phyloP scores from a whole-genome alignment of 2,797 vertebrate genomes.

The Thunnus albacares region DNA sequence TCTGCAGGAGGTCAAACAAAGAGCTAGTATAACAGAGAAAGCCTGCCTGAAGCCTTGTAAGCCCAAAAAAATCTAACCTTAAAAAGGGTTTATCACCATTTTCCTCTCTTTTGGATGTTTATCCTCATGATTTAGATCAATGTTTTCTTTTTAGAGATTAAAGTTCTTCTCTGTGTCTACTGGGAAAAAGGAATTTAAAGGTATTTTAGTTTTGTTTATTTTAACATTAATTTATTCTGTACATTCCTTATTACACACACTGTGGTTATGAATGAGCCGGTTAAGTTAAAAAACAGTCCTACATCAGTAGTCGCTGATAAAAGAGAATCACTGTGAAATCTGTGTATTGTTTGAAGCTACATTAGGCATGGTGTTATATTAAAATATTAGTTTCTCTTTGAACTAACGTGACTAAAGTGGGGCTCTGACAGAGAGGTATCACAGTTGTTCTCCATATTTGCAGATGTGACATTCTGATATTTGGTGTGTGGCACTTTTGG shows the following conservation, averaged over 20 bases:
- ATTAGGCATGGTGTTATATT: constrained; percentile 20
- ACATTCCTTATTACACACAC: constrained; percentile 5
- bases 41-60: constrained; percentile 33
- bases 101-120: constrained; percentile 37
- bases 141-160: constrained; percentile 12
- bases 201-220: constrained; percentile 6
- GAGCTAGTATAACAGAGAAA: constrained; percentile 21
- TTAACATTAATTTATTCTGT: constrained; percentile 33
- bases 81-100: constrained; percentile 47
- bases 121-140: constrained; percentile 38
- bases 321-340: constrained; percentile 37
- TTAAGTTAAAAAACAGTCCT: constrained; percentile 4
- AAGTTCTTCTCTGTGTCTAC: constrained; percentile 36
- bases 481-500: too few relatives aligned
- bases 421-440: neutral
- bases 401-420: neutral
- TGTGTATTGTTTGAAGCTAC: constrained; percentile 13
- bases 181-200: constrained; percentile 25
- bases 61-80: constrained; percentile 26
- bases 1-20: constrained; percentile 45
- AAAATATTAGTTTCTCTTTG: constrained; percentile 12
- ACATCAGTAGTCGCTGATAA: constrained; percentile 30
- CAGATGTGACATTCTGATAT: neutral
- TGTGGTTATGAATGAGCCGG: constrained; percentile 39
- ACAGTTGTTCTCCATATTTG: neutral